A percentile compares a stretch with the other conserved stretches of the same genome.
phyloP scores from a whole-genome alignment of 2,797 vertebrate species.

The Hydrophis major region DNA sequence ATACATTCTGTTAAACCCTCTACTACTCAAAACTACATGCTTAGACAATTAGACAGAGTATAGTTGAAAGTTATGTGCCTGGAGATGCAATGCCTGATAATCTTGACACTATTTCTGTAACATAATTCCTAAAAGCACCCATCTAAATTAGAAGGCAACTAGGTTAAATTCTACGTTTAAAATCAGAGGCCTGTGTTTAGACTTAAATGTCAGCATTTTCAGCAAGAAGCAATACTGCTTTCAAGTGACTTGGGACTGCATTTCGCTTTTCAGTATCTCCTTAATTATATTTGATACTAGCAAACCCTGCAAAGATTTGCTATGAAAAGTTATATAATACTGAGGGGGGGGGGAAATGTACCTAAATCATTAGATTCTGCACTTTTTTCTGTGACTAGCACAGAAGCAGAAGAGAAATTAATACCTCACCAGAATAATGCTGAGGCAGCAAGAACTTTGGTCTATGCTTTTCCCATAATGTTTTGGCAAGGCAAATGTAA shows the following conservation, averaged over 20 bases:
- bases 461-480: slow-evolving; percentile 18
- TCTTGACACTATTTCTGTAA: slow-evolving; percentile 11
- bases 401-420: not conserved
- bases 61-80: slow-evolving; percentile 1
- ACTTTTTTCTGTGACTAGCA: not conserved
- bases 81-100: not conserved
- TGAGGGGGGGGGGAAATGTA: not conserved
- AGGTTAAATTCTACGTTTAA: not conserved
- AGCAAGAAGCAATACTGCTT: not conserved
- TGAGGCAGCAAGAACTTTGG: slow-evolving; percentile 17
- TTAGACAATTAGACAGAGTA: slow-evolving; percentile 10
- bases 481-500: slow-evolving; percentile 5
- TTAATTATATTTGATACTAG: slow-evolving; percentile 6
- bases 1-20: slow-evolving; percentile 20
- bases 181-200: not conserved
- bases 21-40: slow-evolving; percentile 20
- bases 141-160: slow-evolving; percentile 4
- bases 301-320: not conserved
- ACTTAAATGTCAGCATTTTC: not conserved
- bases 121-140: slow-evolving; percentile 17
- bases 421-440: slow-evolving; percentile 2
- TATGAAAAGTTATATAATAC: not conserved
- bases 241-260: not conserved
- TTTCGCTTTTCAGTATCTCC: not conserved
- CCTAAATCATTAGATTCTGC: not conserved